Evolutionary conservation across 2,888 invertebrate genomes (phyloP).

Genomic region (Euzophera pinguis): DNA sequence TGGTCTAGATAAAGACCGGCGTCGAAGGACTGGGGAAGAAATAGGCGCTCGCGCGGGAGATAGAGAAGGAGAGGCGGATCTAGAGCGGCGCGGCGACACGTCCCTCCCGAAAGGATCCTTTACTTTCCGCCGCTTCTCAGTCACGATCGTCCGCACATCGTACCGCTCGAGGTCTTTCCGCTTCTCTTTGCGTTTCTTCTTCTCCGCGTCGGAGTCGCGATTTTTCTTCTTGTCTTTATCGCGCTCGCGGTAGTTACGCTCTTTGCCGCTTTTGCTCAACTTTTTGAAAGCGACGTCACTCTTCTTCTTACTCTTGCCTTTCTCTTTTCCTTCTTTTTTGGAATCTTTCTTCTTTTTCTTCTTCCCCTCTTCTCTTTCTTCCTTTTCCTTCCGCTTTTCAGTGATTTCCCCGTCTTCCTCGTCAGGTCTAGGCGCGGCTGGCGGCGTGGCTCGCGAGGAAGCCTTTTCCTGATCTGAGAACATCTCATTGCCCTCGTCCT

Average conservation of each 20-base stretch:
- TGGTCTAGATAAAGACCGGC: conserved; percentile 28
- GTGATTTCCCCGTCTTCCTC: conserved; percentile 81
- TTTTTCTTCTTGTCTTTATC: conserved; percentile 69
- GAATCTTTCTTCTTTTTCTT: conserved; percentile 77
- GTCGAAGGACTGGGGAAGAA: conserved; percentile 14
- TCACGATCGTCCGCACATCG: conserved; percentile 88
- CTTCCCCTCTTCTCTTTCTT: conserved; percentile 44
- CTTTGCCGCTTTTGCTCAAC: conserved; percentile 87
- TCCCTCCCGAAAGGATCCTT: conserved; percentile 91
- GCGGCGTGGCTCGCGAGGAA: conserved; percentile 59
- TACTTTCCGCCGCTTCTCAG: conserved; percentile 82
- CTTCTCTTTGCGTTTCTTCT: conserved; percentile 72
- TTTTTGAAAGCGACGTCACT: conserved; percentile 86
- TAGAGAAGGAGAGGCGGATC: conserved; percentile 21
- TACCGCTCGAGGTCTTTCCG: conserved; percentile 90
- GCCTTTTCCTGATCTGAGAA: conserved; percentile 68
- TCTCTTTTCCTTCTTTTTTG: conserved; percentile 69
- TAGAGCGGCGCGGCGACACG: conserved; percentile 60
- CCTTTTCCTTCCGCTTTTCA: conserved; percentile 53
- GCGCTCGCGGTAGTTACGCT: conserved; percentile 88
- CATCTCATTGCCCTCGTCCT: conserved; percentile 84
- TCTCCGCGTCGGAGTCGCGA: conserved; percentile 41
- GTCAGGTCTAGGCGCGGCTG: conserved; percentile 62
- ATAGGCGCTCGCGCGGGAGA: conserved; percentile 19
- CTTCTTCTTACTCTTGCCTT: conserved; percentile 67